Base-by-base conservation (phyloP, 1,140 invertebrate genomes). In the Drosophila jambulina region DNA sequence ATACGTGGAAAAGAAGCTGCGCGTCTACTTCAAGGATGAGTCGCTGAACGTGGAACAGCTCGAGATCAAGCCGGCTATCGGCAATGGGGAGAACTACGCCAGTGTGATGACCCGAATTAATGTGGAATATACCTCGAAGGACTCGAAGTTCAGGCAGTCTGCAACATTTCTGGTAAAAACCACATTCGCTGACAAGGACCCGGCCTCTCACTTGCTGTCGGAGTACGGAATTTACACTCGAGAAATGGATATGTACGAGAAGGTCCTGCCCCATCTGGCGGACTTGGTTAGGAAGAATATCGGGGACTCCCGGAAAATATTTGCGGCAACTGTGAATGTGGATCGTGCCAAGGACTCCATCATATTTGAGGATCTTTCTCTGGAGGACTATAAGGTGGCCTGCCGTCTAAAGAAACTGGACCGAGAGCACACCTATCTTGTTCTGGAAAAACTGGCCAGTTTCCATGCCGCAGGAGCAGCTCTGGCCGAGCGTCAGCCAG, bases 341-440 rank as follows among this genome's bases (percentile, higher is more conserved):
- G 91, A 92, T 62, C 67, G 78, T 5, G 53, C 46, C 4, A 56
- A 58, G 5, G 40, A 59, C 12, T 82, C 79, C 0, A 92, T 92
- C 4, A 75, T 91, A 4, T 91, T 91, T 17, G 91, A 92, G 46
- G 91, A 91, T 84, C 80, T 95, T 27, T 86, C 85, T 6, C 77
- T 87, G 43, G 91, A 90, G 56, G 92, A 93, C 2, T 95, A 94
- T 77, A 82, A 82, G 3, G 94, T 95, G 90, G 93, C 86, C 2
- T 92, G 94, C 74, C 91, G 95, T 36, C 75, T 93, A 9, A 90
- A 93, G 53, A 94, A 94, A 12, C 60, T 95, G 13, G 92, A 94
- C 54, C 58, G 93, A 2, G 71, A 93, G 10, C 93, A 94, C 57
- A 80, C 93, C 0, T 93, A 93, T 23, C 70, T 93, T 19, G 92